Percentiles rank a stretch among this genome's conserved stretches.
phyloP scores from a whole-genome alignment of 2,888 invertebrate species.

The Ophion ventricosus region DNA sequence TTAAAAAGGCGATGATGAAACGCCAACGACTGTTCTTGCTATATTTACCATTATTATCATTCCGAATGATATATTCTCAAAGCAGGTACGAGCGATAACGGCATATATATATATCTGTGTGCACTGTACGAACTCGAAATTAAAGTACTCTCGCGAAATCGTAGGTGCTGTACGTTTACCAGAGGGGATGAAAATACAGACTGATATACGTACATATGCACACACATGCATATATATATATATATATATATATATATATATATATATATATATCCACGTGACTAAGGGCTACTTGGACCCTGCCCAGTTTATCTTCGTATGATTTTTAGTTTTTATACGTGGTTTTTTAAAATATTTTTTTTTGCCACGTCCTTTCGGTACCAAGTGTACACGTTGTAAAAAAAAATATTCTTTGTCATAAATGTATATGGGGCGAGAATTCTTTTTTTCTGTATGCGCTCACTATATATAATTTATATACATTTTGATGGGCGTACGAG shows the following conservation, averaged over 20 bases:
- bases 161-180: slow-evolving; percentile 40
- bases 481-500: not conserved
- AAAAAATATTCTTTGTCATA: not conserved
- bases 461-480: not conserved
- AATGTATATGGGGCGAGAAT: not conserved
- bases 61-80: slow-evolving; percentile 45
- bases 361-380: slow-evolving; percentile 31
- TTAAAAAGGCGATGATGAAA: slow-evolving; percentile 39
- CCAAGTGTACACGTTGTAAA: slow-evolving; percentile 1
- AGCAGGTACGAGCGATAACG: slow-evolving; percentile 37
- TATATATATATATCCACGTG: not conserved
- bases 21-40: slow-evolving; percentile 48
- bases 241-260: not conserved
- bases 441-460: not conserved
- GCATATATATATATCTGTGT: slow-evolving; percentile 12
- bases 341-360: slow-evolving; percentile 6
- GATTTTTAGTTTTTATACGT: slow-evolving; percentile 50
- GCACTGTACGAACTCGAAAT: slow-evolving; percentile 53
- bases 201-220: not conserved
- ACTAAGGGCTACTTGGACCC: slow-evolving; percentile 32
- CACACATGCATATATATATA: not conserved
- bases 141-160: slow-evolving; percentile 55
- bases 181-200: slow-evolving; percentile 36
- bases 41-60: slow-evolving; percentile 61
- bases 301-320: slow-evolving; percentile 51